Percentiles rank a stretch among this genome's conserved stretches.
Evolutionary conservation across 2,888 invertebrate genomes (phyloP).

Genomic region (Chalcis sispes): DNA sequence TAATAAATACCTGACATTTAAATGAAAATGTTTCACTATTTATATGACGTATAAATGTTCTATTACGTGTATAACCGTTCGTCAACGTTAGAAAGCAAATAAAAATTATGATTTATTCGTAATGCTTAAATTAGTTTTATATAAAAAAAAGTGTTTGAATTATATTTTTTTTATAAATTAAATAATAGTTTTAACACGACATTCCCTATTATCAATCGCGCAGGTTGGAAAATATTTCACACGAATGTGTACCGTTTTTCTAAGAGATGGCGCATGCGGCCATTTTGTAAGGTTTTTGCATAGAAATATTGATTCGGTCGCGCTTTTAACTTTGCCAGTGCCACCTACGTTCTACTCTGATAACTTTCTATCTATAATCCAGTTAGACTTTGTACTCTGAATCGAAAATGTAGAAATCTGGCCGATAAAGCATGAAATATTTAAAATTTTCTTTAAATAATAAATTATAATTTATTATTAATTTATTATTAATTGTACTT

Average conservation of each 20-base stretch:
- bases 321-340: constrained; percentile 63
- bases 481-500: no score
- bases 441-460: not conserved
- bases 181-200: not conserved
- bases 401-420: constrained; percentile 62
- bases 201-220: constrained; percentile 37
- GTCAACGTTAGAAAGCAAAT: no score
- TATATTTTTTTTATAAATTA: no score
- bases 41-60: no score
- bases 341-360: constrained; percentile 66
- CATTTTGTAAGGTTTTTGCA: constrained; percentile 66
- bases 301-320: constrained; percentile 69
- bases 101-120: no score
- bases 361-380: constrained; percentile 58
- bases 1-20: no score
- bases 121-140: no score
- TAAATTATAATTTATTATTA: not conserved
- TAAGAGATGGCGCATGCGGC: constrained; percentile 71
- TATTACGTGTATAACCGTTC: no score
- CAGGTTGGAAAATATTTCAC: not conserved
- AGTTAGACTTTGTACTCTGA: constrained; percentile 32
- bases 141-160: no score
- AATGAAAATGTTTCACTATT: no score
- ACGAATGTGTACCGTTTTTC: constrained; percentile 60
- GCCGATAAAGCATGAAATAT: constrained; percentile 8